Evolutionary conservation across 2,888 invertebrate genomes (phyloP), one percentile per base, ranked within the genome.

Genomic region (Harmothoe impar): DNA sequence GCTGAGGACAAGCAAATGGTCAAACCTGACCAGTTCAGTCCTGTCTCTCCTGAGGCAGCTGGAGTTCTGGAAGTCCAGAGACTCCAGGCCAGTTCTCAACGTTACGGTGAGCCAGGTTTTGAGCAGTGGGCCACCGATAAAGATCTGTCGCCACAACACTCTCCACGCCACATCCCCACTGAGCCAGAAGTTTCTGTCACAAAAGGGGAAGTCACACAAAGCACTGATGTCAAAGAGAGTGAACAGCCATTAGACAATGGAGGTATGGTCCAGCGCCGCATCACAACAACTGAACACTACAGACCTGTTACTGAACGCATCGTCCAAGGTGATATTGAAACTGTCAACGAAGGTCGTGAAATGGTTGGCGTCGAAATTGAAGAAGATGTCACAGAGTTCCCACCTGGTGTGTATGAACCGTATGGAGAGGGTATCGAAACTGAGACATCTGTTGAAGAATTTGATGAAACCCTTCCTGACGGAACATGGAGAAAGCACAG

Each of bases 401-500:
- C 90, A 51, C 89, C 89, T 35, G 91, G 91, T 35, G 84, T 90
- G 5, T 77, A 17, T 35, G 77, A 72, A 29, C 72, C 85, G n/a
- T 33, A 91, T 56, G 89, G 43, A 17, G 84, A 81, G 33, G 86
- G 77, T 52, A 43, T 81, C 20, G 35, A 72, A n/a, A 68, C 85
- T 35, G 89, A 15, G 93, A 90, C 91, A 20, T 91, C 92, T 29
- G 86, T 86, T 54, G 56, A 90, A 81, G 84, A 90, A 29, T 78
- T 35, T 86, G 90, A 90, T 1, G 89, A 90, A 54, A 52, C 89
- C 43, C 33, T 89, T 10, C 81, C 89, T 72, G 90, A 90, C 68
- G 90, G 90, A 20, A 89, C 89, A 31, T 89, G 89, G 89, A 51
- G 51, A 15, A 91, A 62, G 52, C 51, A 81, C 25, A 91, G n/a